These are phyloP conservation scores for Coreius guichenoti DNA, from an alignment of 2,797 vertebrate species.

Conservation along the genomic window DNA sequence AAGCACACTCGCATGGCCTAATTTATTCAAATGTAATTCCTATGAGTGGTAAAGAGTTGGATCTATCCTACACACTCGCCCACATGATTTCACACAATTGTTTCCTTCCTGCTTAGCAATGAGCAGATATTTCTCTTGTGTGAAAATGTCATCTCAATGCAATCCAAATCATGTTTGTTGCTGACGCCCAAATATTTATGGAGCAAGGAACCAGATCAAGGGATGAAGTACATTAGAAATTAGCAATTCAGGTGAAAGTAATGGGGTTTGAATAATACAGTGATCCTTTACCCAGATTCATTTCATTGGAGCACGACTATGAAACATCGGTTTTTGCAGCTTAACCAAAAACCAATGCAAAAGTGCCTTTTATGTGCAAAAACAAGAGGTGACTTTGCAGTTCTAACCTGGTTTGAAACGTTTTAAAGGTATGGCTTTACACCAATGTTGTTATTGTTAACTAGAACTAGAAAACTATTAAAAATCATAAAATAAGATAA, in stretches of 20 bases:
- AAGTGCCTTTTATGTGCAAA: not conserved
- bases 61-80: slow-evolving; percentile 19
- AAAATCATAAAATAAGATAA: no score
- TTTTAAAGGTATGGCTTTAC: not conserved
- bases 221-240: slow-evolving; percentile 10
- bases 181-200: not conserved
- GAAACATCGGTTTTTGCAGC: not conserved
- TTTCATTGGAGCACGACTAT: not conserved
- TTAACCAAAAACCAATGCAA: not conserved
- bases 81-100: slow-evolving; percentile 42
- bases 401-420: not conserved
- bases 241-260: slow-evolving; percentile 39
- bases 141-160: not conserved
- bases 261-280: slow-evolving; percentile 47
- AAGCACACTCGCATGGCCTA: slow-evolving; percentile 8
- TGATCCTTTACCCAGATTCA: not conserved
- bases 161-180: slow-evolving; percentile 7
- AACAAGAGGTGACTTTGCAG: not conserved
- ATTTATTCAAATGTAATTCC: slow-evolving; percentile 55
- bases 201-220: not conserved
- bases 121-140: slow-evolving; percentile 25
- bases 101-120: slow-evolving; percentile 36
- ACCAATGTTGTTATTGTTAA: not conserved
- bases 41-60: slow-evolving; percentile 31
- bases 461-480: not conserved